Evolutionary conservation across 2,113 vertebrate species (phyloP).

Genomic region (Lanius ludovicianus): DNA sequence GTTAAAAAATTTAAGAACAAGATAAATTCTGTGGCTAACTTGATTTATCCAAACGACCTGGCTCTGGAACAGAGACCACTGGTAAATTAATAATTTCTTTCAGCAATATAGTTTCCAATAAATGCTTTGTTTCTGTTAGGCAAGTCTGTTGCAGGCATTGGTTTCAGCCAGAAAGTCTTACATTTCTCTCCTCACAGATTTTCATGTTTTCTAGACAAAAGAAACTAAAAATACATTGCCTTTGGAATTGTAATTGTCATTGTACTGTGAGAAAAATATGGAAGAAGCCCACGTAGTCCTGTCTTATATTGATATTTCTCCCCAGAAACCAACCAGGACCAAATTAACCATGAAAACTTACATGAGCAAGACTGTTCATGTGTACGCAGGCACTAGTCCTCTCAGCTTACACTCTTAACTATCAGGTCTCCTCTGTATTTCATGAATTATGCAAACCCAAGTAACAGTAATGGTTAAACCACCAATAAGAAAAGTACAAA

Average conservation of each 20-base stretch:
- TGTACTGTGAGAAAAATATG: background rate
- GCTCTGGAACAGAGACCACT: background rate
- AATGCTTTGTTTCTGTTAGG: background rate
- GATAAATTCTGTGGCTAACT: background rate
- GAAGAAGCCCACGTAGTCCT: background rate
- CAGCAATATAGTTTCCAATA: background rate
- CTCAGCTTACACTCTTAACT: background rate
- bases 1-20: background rate
- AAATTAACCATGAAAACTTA: background rate
- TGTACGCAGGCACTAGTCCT: background rate
- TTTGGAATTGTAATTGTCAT: background rate
- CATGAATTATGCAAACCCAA: background rate
- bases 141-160: background rate
- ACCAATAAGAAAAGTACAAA: background rate
- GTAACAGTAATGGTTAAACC: background rate
- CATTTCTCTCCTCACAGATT: background rate
- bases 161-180: background rate
- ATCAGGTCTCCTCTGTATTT: background rate
- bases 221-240: background rate
- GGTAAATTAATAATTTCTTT: background rate
- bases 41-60: background rate
- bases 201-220: background rate
- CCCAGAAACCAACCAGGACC: background rate
- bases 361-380: background rate
- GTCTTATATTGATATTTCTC: background rate